Base-by-base conservation (phyloP, 1,140 invertebrate genomes). In the Plutomurus gul region DNA sequence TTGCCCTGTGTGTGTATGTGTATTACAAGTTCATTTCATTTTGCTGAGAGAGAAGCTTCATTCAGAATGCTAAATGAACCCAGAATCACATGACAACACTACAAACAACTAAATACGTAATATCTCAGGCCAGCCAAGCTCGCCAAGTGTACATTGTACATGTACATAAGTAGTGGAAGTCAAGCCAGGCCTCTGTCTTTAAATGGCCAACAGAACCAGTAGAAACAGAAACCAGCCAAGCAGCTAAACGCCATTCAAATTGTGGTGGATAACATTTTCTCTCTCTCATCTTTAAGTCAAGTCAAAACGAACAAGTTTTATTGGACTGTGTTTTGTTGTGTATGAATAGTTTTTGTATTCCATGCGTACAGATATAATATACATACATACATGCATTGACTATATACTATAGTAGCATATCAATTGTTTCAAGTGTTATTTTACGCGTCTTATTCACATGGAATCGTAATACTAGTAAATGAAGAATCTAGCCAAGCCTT, bases 241-340 rank as follows among this genome's bases (percentile, higher is more conserved):
- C 51, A 30, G 51, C 51, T 60, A 60, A 60, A 60, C 25, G 22
- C 51, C 51, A 60, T 30, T 60, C 51, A 60, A 60, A 60, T 60
- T 30, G 27, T 8, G n/a, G 25, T 60, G 25, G 22, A 60, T 60
- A 60, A 16, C 25, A 2, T 10, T 8, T n/a, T 43, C 39, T 33
- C 22, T 30, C 51, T 30, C 51, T 60, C 51, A 60, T 60, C 51
- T 60, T 60, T 60, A 60, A 60, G 51, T 60, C 51, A 60, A 60
- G 51, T 60, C 51, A 60, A 60, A 60, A 60, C 51, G 51, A 60
- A 60, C 51, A 60, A 60, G 51, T 60, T 60, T 60, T 60, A 60
- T 60, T 60, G 51, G 51, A 60, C 33, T 60, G 51, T 30, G 13
- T 60, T 56, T 27, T 56, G 18, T 27, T 22, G 16, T 56, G 18